Evolutionary conservation across 2,888 invertebrate genomes (phyloP), one percentile per base, ranked within the genome.

Genomic region (Heliconius hortense): DNA sequence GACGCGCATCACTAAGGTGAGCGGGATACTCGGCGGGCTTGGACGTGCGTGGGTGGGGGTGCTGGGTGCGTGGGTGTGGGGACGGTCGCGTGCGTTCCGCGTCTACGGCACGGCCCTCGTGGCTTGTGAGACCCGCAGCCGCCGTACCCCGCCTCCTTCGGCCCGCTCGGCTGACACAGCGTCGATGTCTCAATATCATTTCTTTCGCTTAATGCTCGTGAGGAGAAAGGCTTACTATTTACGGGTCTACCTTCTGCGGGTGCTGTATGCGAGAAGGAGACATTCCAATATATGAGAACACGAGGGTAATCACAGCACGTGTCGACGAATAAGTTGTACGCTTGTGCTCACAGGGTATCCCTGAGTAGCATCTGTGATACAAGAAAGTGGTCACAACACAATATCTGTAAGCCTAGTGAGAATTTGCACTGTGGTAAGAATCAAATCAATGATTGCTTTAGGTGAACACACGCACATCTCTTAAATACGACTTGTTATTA

Each of bases 181-280:
- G 84, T 90, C 91, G 90, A 93, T 92, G 92, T 92, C 92, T 86
- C 86, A 90, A 82, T 88, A 93, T 90, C 91, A 89, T 84, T 90
- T 91, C 85, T 82, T 89, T 93, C 88, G 94, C 93, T 89, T 93
- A 89, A 94, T 93, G 94, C 94, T 92, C 92, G 94, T 94, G 94
- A 94, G 90, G 92, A 93, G 90, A 92, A 91, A 94, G 94, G 94
- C 93, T 92, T 95, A 94, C 93, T 89, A 90, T 90, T 86, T 87
- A 91, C 85, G 87, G 84, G 89, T 95, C 95, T 95, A 95, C 96
- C 96, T 96, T 96, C 96, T 95, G 96, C 96, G 95, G 96, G 95
- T 96, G 96, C 96, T 96, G 96, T 96, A 96, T 95, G 94, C 95
- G 96, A 96, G 96, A 96, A 96, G 96, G 96, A 96, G 96, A 96